These are phyloP conservation scores for Gymnoscelis rufifasciata DNA, from an alignment of 2,888 invertebrate genomes.

Conservation along the genomic window DNA sequence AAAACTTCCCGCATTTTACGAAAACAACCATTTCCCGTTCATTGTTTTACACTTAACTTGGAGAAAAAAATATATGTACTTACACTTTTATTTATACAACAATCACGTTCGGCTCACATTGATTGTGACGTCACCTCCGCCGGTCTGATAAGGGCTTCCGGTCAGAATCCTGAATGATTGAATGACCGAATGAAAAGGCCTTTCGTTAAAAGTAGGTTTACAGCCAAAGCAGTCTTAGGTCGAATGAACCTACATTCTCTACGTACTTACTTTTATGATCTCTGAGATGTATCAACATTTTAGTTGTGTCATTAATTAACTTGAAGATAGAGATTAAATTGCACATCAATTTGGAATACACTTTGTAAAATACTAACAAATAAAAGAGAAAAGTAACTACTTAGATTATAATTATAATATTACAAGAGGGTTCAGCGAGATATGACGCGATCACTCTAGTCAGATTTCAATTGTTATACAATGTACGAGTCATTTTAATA, in stretches of 20 bases:
- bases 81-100: slow-evolving; percentile 65
- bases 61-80: slow-evolving; percentile 37
- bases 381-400: too few species aligned
- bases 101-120: slow-evolving; percentile 67
- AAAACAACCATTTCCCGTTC: slow-evolving; percentile 55
- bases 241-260: neutral
- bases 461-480: slow-evolving; percentile 7
- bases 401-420: too few species aligned
- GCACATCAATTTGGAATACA: too few species aligned
- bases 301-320: too few species aligned
- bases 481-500: slow-evolving; percentile 13
- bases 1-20: slow-evolving; percentile 34
- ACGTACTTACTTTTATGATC: neutral
- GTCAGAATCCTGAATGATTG: slow-evolving; percentile 61
- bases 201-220: slow-evolving; percentile 25
- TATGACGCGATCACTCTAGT: slow-evolving; percentile 2
- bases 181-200: slow-evolving; percentile 48
- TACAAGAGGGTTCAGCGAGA: slow-evolving; percentile 8
- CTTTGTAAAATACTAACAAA: too few species aligned
- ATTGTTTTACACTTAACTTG: slow-evolving; percentile 61
- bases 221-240: slow-evolving; percentile 1
- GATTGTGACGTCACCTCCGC: slow-evolving; percentile 71
- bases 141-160: slow-evolving; percentile 74
- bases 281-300: neutral
- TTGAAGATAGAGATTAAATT: too few species aligned